phyloP scores from a whole-genome alignment of 2,888 invertebrate genomes.

The Cerastis leucographa region DNA sequence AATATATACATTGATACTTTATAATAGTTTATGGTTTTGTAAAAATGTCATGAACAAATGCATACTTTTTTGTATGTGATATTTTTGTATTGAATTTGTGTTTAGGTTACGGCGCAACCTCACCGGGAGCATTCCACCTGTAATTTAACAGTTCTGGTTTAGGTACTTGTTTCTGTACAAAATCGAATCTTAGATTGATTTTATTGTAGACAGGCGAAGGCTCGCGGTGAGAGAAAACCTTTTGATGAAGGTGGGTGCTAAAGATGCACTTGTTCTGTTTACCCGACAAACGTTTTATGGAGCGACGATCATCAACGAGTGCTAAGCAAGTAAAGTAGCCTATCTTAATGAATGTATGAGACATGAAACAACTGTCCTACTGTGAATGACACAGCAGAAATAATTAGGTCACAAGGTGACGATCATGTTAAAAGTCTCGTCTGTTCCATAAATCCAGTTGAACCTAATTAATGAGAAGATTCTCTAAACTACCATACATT shows the following conservation, averaged over 20 bases:
- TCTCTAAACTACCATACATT: not conserved
- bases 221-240: not conserved
- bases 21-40: slow-evolving; percentile 38
- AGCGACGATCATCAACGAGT: not conserved
- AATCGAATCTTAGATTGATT: not conserved
- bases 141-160: not conserved
- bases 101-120: not conserved
- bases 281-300: not conserved
- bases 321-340: not conserved
- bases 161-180: not conserved
- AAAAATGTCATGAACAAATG: not conserved
- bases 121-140: not conserved
- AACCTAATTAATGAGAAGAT: slow-evolving; percentile 13
- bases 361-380: not conserved
- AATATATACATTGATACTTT: slow-evolving; percentile 26
- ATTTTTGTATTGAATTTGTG: not conserved
- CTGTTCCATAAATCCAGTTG: not conserved
- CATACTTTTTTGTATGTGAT: not conserved
- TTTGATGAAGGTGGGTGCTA: not conserved
- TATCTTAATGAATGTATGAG: not conserved
- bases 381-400: not conserved
- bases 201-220: not conserved
- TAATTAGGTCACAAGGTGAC: not conserved
- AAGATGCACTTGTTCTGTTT: not conserved
- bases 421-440: not conserved